phyloP scores from a whole-genome alignment of 2,888 invertebrate genomes.

The Drosophila tripunctata region DNA sequence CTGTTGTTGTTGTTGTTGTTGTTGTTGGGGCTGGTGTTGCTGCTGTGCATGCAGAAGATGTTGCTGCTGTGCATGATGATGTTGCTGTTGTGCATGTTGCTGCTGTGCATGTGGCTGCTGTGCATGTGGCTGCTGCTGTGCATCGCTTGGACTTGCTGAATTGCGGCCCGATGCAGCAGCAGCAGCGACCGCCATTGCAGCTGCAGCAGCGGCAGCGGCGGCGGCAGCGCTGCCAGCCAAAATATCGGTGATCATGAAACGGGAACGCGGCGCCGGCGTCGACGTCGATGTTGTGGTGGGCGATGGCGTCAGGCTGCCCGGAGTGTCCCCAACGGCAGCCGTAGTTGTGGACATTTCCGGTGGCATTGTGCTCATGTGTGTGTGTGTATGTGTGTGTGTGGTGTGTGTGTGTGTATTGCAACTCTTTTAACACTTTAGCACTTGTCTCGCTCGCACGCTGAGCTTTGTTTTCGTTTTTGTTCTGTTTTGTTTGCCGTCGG shows the following conservation, averaged over 20 bases:
- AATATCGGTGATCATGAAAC: slow-evolving; percentile 96
- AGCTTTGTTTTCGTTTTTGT: slow-evolving; percentile 1
- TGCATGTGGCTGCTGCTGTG: slow-evolving; percentile 61
- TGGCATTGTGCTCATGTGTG: slow-evolving; percentile 83
- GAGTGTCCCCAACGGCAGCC: slow-evolving; percentile 74
- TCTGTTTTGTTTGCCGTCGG: slow-evolving; percentile 44
- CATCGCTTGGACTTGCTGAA: slow-evolving; percentile 60
- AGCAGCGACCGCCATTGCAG: slow-evolving; percentile 54
- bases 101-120: slow-evolving; percentile 60
- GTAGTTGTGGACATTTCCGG: slow-evolving; percentile 82
- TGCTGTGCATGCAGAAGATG: slow-evolving; percentile 79
- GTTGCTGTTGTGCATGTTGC: slow-evolving; percentile 70
- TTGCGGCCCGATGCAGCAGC: slow-evolving; percentile 60
- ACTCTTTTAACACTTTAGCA: neutral
- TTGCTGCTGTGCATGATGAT: slow-evolving; percentile 73
- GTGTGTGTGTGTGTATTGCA: slow-evolving; percentile 39
- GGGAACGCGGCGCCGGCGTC: slow-evolving; percentile 87
- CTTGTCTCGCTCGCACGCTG: neutral
- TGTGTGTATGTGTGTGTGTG: slow-evolving; percentile 38
- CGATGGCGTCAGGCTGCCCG: slow-evolving; percentile 60
- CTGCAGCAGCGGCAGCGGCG: slow-evolving; percentile 79
- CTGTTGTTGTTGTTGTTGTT: slow-evolving; percentile 64
- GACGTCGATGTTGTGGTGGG: slow-evolving; percentile 49
- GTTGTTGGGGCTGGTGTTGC: slow-evolving; percentile 58
- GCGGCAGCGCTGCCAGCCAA: slow-evolving; percentile 87